Evolutionary conservation across 2,113 vertebrate genomes (phyloP), one percentile per base, ranked within the genome.

Genomic region (Plestiodon gilberti): DNA sequence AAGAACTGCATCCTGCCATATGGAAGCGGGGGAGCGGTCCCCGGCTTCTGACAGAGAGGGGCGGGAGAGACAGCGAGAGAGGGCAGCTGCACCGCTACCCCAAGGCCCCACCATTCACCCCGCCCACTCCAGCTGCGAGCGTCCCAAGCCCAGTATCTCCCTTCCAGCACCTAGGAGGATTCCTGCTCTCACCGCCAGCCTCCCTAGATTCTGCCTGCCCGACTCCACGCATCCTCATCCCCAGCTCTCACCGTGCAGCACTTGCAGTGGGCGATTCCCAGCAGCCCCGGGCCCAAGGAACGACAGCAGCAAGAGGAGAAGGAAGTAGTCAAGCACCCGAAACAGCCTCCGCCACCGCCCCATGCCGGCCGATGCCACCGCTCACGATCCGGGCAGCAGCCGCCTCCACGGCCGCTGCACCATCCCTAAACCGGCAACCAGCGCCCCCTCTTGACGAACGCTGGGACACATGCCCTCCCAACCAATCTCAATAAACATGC

Each of bases 351-450:
- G 77, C 65, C 77, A 62, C 84, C 77, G 67, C 84, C 77, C 84
- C 84, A 80, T 80, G 38, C 77, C 78, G 57, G 62, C 57, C 14
- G 67, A 11, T 28, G 67, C 84, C 65, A n/a, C 77, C 69, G 38
- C 67, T 86, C 78, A 86, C 35, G 64, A 55, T 67, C 85, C 78
- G 18, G 78, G 78, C 77, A 73, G 65, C 84, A 33, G 28, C 80
- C 40, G 22, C 79, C 65, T 79, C 52, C 65, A 69, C 84, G 84
- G 76, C 76, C 52, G 76, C 85, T 52, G 78, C 85, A 86, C 78
- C 85, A 81, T 81, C 78, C 57, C 67, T 22, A n/a, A 6, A 30
- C 76, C 52, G 40, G 77, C 61, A 67, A 28, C n/a, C 79, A 67
- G 79, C 77, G 84, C 84, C 76, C 84, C 84, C 75, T 78, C 48